phyloP scores from a whole-genome alignment of 2,888 invertebrate genomes.

The Ditylenchus weischeri region DNA sequence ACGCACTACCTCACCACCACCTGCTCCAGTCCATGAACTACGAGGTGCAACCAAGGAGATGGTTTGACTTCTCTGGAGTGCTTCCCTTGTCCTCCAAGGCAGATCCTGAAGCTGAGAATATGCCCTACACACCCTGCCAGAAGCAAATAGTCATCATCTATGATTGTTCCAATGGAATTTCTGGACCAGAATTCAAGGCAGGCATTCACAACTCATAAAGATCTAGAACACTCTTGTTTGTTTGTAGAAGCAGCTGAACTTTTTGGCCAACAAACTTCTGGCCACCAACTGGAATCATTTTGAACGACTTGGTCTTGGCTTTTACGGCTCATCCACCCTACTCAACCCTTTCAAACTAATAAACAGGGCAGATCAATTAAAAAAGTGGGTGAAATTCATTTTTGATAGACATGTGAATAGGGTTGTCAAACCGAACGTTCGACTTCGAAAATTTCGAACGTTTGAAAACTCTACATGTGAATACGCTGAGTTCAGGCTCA shows the following conservation, averaged over 20 bases:
- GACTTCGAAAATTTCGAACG: too few species aligned
- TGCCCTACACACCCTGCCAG: neutral
- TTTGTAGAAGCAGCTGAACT: neutral
- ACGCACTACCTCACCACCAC: too few species aligned
- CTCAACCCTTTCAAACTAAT: neutral
- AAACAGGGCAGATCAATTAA: neutral
- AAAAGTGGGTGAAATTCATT: neutral
- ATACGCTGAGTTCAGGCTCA: too few species aligned
- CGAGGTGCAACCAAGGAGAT: conserved; percentile 6
- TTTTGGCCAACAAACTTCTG: neutral
- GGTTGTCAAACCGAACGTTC: too few species aligned
- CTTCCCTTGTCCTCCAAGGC: neutral
- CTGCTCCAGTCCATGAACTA: neutral
- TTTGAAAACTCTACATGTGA: too few species aligned
- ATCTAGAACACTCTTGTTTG: neutral
- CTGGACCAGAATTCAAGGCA: neutral
- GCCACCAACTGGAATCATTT: conserved; percentile 4
- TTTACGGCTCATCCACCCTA: neutral
- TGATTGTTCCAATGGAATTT: neutral
- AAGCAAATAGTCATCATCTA: conserved; percentile 1
- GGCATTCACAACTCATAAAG: too few species aligned
- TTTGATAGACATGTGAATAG: too few species aligned
- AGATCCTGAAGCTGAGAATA: too few species aligned
- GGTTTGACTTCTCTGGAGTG: neutral
- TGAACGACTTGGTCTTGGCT: neutral